A percentile compares a stretch with the other conserved stretches of the same genome.
Conservation (phyloP, 1,140 invertebrate genomes). For the Lasioglossum albipes region DNA sequence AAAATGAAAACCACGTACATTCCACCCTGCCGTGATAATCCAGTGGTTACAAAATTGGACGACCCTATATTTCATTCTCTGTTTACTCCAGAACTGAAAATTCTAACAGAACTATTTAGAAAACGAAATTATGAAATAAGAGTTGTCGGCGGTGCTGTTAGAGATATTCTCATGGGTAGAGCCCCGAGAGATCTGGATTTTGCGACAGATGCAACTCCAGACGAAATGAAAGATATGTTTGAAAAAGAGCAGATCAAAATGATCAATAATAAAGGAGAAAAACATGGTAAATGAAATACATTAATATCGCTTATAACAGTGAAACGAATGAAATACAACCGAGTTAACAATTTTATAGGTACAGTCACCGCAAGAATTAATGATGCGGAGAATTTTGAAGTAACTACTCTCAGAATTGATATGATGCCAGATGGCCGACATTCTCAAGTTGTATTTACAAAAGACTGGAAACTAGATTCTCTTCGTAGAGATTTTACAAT, state of each 20-base stretch:
- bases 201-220: conserved; percentile 97
- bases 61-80: conserved; percentile 88
- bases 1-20: conserved; percentile 59
- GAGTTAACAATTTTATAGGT: conserved; percentile 79
- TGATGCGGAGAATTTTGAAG: conserved; percentile 95
- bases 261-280: conserved; percentile 96
- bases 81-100: conserved; percentile 89
- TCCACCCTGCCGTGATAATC: conserved; percentile 82
- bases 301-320: not conserved
- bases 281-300: conserved; percentile 82
- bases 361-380: conserved; percentile 98
- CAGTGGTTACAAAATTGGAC: conserved; percentile 86
- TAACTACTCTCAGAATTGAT: conserved; percentile 97
- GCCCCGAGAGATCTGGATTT: conserved; percentile 97
- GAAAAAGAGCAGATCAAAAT: conserved; percentile 91
- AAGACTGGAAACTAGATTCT: conserved; percentile 97
- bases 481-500: conserved; percentile 97
- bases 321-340: not conserved
- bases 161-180: conserved; percentile 95
- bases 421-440: conserved; percentile 95
- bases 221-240: conserved; percentile 98
- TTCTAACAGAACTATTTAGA: conserved; percentile 87
- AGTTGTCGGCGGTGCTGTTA: conserved; percentile 96
- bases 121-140: conserved; percentile 92
- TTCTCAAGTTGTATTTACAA: conserved; percentile 96